These are phyloP conservation scores for Lasioglossum lativentre DNA, from an alignment of 2,888 invertebrate genomes.

Conservation along the genomic window DNA sequence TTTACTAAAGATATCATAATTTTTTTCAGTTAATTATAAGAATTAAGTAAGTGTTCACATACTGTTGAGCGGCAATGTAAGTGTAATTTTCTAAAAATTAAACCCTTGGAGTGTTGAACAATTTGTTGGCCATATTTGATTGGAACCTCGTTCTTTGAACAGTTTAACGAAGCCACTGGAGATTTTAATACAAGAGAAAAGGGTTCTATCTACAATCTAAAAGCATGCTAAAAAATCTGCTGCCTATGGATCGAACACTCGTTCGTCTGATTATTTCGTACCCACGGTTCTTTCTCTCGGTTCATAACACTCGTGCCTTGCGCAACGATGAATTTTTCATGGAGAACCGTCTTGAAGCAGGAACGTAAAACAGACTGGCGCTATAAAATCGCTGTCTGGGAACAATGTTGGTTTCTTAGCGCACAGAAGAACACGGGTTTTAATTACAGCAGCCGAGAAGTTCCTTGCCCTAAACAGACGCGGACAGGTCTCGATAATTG, in stretches of 20 bases:
- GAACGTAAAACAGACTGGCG: not conserved
- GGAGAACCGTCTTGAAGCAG: not conserved
- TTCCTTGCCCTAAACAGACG: constrained; percentile 18
- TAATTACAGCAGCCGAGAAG: not conserved
- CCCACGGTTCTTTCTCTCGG: not conserved
- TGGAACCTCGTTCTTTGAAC: too few relatives aligned
- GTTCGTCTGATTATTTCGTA: not conserved
- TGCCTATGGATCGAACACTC: not conserved
- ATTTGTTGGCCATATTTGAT: too few relatives aligned
- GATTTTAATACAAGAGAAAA: not conserved
- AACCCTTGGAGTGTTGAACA: too few relatives aligned
- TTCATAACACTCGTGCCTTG: not conserved
- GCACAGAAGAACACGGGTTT: not conserved
- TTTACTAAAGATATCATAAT: too few relatives aligned
- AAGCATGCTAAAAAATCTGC: not conserved
- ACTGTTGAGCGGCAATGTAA: too few relatives aligned
- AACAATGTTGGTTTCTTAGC: not conserved
- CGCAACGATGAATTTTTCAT: not conserved
- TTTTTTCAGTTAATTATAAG: too few relatives aligned
- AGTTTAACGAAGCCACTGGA: not conserved
- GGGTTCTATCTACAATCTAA: not conserved
- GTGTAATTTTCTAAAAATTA: too few relatives aligned
- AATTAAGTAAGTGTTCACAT: too few relatives aligned
- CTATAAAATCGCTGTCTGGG: not conserved
- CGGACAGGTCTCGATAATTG: constrained; percentile 36